A percentile compares a stretch with the other conserved stretches of the same genome.
These are phyloP conservation scores for Brachymystax lenok DNA, from an alignment of 2,797 vertebrate genomes.

Conservation along the genomic window DNA sequence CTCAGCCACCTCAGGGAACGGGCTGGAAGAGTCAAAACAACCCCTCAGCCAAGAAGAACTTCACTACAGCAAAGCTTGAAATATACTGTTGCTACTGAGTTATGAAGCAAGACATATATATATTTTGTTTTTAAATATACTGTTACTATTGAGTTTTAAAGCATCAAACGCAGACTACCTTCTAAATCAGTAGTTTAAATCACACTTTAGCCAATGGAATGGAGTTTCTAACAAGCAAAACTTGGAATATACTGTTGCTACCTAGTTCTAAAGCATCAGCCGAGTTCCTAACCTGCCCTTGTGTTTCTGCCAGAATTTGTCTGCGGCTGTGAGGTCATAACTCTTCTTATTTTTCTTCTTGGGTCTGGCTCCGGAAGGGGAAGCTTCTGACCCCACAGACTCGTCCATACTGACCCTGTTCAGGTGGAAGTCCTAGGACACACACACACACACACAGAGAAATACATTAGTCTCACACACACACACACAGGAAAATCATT, in stretches of 20 bases:
- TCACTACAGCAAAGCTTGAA: background rate
- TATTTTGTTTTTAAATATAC: background rate
- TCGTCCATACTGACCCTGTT: conserved; percentile 94
- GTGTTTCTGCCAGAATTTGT: conserved; percentile 98
- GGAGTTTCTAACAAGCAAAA: background rate
- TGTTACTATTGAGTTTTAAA: background rate
- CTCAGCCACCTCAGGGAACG: conserved; percentile 96
- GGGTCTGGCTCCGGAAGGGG: conserved; percentile 90
- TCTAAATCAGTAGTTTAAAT: background rate
- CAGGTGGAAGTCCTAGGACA: conserved; percentile 89
- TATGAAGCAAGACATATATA: too few relatives aligned
- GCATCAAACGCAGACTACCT: background rate
- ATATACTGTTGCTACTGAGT: background rate
- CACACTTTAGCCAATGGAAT: background rate
- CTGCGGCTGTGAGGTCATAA: conserved; percentile 91
- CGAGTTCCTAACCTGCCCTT: conserved; percentile 87
- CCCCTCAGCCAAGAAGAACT: background rate
- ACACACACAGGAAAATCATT: background rate
- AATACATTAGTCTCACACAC: background rate
- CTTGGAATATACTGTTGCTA: too few relatives aligned
- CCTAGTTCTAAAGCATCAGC: too few relatives aligned
- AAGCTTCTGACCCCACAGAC: conserved; percentile 79
- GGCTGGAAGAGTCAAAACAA: conserved; percentile 73
- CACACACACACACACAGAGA: conserved; percentile 15
- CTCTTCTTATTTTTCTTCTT: conserved; percentile 95